Base-by-base conservation (phyloP, 2,113 vertebrate species). In the Nibea albiflora region DNA sequence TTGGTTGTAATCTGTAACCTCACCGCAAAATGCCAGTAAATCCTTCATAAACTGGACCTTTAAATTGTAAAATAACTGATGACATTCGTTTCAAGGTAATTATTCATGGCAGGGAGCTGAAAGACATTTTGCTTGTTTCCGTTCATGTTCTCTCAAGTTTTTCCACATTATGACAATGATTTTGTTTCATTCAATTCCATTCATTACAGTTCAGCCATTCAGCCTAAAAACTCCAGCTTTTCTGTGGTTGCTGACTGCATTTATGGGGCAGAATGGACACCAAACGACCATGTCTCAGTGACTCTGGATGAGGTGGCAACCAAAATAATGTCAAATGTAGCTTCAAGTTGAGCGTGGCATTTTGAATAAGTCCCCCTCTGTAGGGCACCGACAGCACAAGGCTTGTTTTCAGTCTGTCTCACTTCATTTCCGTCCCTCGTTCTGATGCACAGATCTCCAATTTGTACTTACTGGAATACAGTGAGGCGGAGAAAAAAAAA, bases 381-480 rank as follows among this genome's bases (percentile, higher is more conserved):
- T 81, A 19, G 72, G 54, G 72, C 68, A 80, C 70, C 47, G 19
- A 66, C 78, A 77, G 70, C 58, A 42, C 61, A 60, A 19, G 53
- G 60, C 60, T 85, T 91, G 79, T 90, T 89, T 90, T 91, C 35
- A 85, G 57, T 87, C 74, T 66, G 78, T 85, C 90, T 85, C 61
- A 58, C 66, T 89, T 86, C 22, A 89, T 91, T 89, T 93, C 75
- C 74, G 31, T 73, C 2, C 8, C 44, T 80, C 50, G 50, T 54
- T 80, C 79, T 78, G 15, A 66, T 26, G 44, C 69, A 78, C 71
- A 76, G 78, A 86, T 72, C 80, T 86, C 89, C 80, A 88, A 61
- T 88, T 90, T 92, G 85, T 84, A 80, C 71, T 90, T 86, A 81
- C 64, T 86, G 85, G 76, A 85, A 88, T 72, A 88, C 73, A 87